Conservation (phyloP, 2,797 vertebrate genomes). For the Pipistrellus pipistrellus region DNA sequence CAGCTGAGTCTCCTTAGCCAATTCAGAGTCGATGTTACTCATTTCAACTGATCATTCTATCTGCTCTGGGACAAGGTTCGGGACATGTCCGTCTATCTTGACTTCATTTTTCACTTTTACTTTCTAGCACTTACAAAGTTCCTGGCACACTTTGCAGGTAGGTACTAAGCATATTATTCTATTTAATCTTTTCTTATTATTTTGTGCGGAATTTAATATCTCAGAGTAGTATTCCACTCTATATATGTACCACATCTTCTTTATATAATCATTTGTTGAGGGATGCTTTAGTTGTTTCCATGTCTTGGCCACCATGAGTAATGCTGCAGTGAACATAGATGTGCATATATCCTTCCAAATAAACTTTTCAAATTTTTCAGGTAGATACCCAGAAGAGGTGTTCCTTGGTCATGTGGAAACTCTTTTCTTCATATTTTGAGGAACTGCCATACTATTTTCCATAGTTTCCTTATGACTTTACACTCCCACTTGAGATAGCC, state of each 20-base stretch:
- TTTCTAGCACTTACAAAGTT: too few relatives aligned
- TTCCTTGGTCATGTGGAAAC: background rate
- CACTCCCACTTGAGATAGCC: background rate
- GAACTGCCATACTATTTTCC: background rate
- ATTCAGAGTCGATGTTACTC: too few relatives aligned
- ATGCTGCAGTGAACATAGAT: background rate
- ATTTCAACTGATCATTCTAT: too few relatives aligned
- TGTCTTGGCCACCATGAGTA: background rate
- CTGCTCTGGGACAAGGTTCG: too few relatives aligned
- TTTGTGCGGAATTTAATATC: too few relatives aligned
- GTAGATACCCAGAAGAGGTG: background rate
- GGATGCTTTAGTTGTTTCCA: background rate
- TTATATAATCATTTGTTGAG: background rate
- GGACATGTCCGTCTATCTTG: too few relatives aligned
- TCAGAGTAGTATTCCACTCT: background rate
- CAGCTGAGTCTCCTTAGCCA: too few relatives aligned
- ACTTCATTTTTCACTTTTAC: too few relatives aligned
- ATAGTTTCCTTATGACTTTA: background rate
- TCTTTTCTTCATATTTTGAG: background rate
- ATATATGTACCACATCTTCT: background rate
- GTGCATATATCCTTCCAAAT: background rate
- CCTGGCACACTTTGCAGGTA: too few relatives aligned
- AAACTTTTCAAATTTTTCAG: background rate
- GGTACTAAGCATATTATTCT: too few relatives aligned
- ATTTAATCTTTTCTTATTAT: background rate